These are phyloP conservation scores for Drosophila histrio DNA, from an alignment of 2,888 invertebrate species.

Conservation along the genomic window DNA sequence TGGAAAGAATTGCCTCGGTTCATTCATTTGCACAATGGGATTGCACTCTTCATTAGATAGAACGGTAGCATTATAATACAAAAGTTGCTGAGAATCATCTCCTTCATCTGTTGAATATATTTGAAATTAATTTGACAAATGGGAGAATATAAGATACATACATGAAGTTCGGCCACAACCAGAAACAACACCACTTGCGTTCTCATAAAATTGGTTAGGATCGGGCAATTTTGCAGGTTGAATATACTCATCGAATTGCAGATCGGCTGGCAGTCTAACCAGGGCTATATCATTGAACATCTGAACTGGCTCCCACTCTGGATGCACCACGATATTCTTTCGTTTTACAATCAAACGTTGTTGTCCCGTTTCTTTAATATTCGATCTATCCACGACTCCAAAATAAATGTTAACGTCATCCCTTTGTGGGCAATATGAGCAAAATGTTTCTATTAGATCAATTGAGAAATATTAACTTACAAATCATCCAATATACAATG, in stretches of 20 bases:
- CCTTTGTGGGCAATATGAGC: not conserved
- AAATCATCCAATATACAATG: not conserved
- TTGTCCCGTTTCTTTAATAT: constrained; percentile 10
- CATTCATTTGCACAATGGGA: not conserved
- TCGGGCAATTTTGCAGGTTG: constrained; percentile 5
- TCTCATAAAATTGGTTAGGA: not conserved
- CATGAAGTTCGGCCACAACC: constrained; percentile 7
- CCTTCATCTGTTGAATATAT: not conserved
- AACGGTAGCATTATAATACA: not conserved
- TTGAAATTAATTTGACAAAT: not conserved
- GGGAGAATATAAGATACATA: not conserved
- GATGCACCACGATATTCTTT: constrained; percentile 2
- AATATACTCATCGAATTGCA: constrained; percentile 19
- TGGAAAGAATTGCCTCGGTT: not conserved
- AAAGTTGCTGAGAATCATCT: not conserved
- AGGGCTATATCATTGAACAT: constrained; percentile 15
- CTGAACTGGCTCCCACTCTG: accelerated
- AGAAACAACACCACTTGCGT: not conserved
- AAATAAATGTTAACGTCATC: constrained; percentile 1
- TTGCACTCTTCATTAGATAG: constrained; percentile 17
- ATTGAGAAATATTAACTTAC: not conserved
- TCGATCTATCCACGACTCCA: constrained; percentile 9
- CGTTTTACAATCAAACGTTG: not conserved
- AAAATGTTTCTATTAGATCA: no score
- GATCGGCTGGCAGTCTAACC: constrained; percentile 17